Evolutionary conservation across 2,888 invertebrate species (phyloP).

Genomic region (Amblyjoppa proteus): DNA sequence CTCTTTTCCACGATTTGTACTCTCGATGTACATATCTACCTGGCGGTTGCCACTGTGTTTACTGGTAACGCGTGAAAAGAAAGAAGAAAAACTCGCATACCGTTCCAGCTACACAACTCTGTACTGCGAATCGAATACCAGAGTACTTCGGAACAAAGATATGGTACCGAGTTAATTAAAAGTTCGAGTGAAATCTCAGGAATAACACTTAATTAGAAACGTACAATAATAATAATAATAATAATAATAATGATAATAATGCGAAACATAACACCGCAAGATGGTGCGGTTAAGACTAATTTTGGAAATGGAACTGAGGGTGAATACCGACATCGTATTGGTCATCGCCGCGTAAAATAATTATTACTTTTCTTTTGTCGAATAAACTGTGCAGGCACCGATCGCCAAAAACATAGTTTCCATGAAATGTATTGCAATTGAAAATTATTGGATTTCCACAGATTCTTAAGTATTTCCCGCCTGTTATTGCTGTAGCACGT

Average conservation of each 20-base stretch:
- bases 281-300: neutral
- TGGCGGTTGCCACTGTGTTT: slow-evolving; percentile 5
- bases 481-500: neutral
- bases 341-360: neutral
- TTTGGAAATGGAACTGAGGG: neutral
- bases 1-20: slow-evolving; percentile 55
- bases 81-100: neutral
- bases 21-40: slow-evolving; percentile 16
- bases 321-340: neutral
- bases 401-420: neutral
- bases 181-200: neutral
- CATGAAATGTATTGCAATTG: neutral
- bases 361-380: neutral
- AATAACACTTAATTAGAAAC: neutral
- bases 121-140: slow-evolving; percentile 1
- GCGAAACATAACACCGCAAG: neutral
- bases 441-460: neutral
- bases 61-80: neutral
- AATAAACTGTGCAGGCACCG: neutral
- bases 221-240: neutral
- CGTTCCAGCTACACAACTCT: slow-evolving; percentile 6
- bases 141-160: slow-evolving; percentile 15
- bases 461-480: neutral
- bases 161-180: neutral
- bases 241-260: neutral